These are phyloP conservation scores for Melinopterus prodromus DNA, from an alignment of 2,888 invertebrate genomes.

Conservation along the genomic window DNA sequence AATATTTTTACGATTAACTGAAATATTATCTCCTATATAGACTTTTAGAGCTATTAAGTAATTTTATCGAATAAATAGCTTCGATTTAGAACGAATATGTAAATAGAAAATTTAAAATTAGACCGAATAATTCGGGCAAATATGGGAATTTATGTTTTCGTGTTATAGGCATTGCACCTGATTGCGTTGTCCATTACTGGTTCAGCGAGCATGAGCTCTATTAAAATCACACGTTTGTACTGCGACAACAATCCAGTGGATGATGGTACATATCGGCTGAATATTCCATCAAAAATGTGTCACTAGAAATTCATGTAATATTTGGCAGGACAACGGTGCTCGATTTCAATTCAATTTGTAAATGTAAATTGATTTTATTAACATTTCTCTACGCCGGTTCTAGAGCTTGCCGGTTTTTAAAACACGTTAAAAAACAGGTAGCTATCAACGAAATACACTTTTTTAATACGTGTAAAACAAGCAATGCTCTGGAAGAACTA, in stretches of 20 bases:
- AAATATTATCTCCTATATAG: no score
- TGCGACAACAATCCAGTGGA: background rate
- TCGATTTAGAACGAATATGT: no score
- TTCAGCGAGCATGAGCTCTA: background rate
- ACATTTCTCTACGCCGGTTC: background rate
- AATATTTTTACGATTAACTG: no score
- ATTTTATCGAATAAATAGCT: no score
- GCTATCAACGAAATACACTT: no score
- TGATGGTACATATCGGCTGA: background rate
- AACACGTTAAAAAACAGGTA: no score
- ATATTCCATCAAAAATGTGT: conserved; percentile 4
- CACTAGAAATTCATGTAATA: background rate
- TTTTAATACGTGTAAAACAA: no score
- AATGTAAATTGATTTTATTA: background rate
- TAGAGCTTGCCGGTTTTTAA: background rate
- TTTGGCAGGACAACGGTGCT: background rate
- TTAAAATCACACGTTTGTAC: background rate
- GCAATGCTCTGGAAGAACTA: no score
- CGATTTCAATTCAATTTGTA: background rate
- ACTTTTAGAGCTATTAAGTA: no score
- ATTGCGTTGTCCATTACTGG: background rate
- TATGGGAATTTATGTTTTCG: background rate
- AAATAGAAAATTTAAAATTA: background rate
- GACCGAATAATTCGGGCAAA: background rate
- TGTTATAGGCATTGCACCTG: background rate